phyloP scores from a whole-genome alignment of 2,113 vertebrate species.

The Pithys albifrons region DNA sequence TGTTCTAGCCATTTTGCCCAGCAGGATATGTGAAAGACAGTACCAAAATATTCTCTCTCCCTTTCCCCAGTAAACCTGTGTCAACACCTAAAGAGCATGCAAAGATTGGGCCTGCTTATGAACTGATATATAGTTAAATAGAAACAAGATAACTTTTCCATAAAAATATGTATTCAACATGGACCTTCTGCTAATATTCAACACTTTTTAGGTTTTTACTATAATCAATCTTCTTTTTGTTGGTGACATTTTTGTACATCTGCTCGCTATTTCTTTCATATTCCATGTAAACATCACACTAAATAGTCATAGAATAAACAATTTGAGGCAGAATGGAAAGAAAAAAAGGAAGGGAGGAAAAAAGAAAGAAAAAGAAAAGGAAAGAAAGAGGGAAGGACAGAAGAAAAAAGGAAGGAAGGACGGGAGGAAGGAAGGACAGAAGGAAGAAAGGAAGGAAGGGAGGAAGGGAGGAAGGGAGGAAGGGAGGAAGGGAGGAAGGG shows the following conservation, averaged over 20 bases:
- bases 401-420: neutral
- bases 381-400: too few relatives aligned
- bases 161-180: neutral
- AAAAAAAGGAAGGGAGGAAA: too few relatives aligned
- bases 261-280: slow-evolving; percentile 54
- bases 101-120: neutral
- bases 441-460: rapidly evolving
- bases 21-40: neutral
- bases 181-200: neutral
- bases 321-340: neutral
- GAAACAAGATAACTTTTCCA: neutral
- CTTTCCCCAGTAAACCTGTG: neutral
- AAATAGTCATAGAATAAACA: slow-evolving; percentile 67
- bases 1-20: neutral
- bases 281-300: slow-evolving; percentile 57
- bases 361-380: too few relatives aligned
- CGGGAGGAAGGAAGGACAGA: too few relatives aligned
- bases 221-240: slow-evolving; percentile 28
- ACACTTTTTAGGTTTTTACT: neutral
- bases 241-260: slow-evolving; percentile 47
- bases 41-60: neutral
- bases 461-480: too few relatives aligned
- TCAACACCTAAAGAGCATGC: neutral
- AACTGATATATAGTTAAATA: neutral
- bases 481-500: neutral